Conservation (phyloP, 2,797 vertebrate species). For the Poliocrania exsul region DNA sequence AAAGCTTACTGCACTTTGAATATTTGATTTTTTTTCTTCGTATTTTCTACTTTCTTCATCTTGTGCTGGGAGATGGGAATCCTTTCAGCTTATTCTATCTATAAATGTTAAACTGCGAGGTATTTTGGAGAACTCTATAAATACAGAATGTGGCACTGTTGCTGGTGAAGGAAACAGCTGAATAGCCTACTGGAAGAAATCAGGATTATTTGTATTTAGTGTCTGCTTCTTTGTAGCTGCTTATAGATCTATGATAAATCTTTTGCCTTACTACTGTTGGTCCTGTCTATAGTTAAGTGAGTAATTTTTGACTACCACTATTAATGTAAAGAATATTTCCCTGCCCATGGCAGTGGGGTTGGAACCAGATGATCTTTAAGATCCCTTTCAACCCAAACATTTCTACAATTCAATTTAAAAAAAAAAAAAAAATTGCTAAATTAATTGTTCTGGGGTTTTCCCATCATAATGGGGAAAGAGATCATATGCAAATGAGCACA, state of each 20-base stretch:
- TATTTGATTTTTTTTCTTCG: neutral
- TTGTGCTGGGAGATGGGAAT: neutral
- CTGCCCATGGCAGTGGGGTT: neutral
- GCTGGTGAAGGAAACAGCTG: conserved; percentile 27
- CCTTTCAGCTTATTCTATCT: conserved; percentile 4
- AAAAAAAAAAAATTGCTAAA: neutral
- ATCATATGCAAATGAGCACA: neutral
- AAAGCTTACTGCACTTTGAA: conserved; percentile 18
- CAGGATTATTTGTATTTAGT: conserved; percentile 2
- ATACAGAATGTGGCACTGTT: neutral
- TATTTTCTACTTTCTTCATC: neutral
- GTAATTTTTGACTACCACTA: conserved; percentile 17
- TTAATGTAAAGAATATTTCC: neutral
- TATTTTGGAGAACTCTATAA: conserved; percentile 13
- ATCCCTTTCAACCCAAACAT: neutral
- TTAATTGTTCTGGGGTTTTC: neutral
- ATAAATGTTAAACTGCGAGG: conserved; percentile 21
- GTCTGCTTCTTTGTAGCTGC: conserved; percentile 45
- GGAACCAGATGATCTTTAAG: neutral
- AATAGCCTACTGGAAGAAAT: conserved; percentile 49
- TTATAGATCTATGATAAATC: conserved; percentile 23
- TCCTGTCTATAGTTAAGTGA: conserved; percentile 14
- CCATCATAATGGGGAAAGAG: neutral
- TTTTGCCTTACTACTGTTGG: neutral
- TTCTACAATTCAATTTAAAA: neutral